These are phyloP conservation scores for Microchrysa polita DNA, from an alignment of 2,888 invertebrate genomes.

Conservation along the genomic window DNA sequence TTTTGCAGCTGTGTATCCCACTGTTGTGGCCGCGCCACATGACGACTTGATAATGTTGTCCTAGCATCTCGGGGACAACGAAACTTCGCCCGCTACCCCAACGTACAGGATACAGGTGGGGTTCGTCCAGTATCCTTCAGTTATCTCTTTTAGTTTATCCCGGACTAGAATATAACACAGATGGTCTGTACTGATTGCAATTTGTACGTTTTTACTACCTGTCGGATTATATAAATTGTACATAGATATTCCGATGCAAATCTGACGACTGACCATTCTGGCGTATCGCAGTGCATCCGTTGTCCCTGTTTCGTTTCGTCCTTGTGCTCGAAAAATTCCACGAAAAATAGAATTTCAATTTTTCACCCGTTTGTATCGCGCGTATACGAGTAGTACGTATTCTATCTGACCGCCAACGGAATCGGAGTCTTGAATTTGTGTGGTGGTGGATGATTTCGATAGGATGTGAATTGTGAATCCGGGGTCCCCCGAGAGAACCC, in stretches of 20 bases:
- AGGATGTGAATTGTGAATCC: constrained; percentile 19
- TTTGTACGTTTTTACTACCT: constrained; percentile 47
- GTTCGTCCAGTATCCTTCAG: constrained; percentile 55
- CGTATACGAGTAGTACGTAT: not conserved
- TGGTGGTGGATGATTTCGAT: constrained; percentile 15
- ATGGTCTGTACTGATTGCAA: constrained; percentile 52
- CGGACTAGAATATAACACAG: constrained; percentile 55
- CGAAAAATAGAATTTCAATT: not conserved
- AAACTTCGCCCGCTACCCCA: constrained; percentile 45
- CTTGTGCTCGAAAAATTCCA: not conserved
- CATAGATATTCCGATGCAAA: constrained; percentile 16
- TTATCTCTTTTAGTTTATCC: constrained; percentile 55
- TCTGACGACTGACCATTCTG: constrained; percentile 15
- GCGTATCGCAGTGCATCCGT: constrained; percentile 1
- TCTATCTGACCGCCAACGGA: not conserved
- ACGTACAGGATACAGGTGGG: constrained; percentile 53
- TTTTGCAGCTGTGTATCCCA: constrained; percentile 22
- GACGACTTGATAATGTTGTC: constrained; percentile 2
- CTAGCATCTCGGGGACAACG: not conserved
- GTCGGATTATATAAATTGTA: constrained; percentile 46
- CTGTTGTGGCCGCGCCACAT: constrained; percentile 7
- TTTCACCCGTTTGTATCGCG: not conserved
- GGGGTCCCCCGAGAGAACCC: not conserved
- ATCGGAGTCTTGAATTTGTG: not conserved
- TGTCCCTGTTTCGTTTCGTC: not conserved